These are phyloP conservation scores for Dissostichus mawsoni DNA, from an alignment of 2,113 vertebrate species.

Conservation along the genomic window DNA sequence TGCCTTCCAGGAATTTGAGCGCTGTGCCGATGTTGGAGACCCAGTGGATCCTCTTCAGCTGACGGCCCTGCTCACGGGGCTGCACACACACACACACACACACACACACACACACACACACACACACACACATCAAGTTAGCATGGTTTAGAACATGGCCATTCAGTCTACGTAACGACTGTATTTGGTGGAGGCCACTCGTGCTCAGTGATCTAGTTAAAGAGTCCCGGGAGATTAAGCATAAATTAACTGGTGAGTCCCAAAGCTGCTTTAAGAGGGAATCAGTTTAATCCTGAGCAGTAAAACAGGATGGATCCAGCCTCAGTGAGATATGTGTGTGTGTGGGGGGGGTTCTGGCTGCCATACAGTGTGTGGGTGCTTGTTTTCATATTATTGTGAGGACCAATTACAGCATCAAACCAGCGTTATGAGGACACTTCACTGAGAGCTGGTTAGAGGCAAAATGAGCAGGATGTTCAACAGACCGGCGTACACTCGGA, in stretches of 20 bases:
- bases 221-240: background rate
- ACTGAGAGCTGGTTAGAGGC: no score
- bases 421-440: background rate
- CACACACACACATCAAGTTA: no score
- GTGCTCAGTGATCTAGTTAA: background rate
- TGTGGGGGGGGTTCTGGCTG: background rate
- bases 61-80: constrained; percentile 95
- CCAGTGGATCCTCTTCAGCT: constrained; percentile 95
- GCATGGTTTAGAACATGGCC: constrained; percentile 56
- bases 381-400: background rate
- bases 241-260: constrained; percentile 15
- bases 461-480: no score
- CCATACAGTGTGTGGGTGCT: background rate
- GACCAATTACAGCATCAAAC: background rate
- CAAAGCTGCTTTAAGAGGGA: constrained; percentile 18
- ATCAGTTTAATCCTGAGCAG: constrained; percentile 1
- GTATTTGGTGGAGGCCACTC: background rate
- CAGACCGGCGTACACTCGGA: no score
- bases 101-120: no score
- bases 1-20: constrained; percentile 96
- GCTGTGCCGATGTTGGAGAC: constrained; percentile 97
- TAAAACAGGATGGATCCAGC: background rate
- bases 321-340: background rate
- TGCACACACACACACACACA: no score
- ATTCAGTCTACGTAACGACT: background rate